phyloP scores from a whole-genome alignment of 1,140 invertebrate genomes.

The Ooceraea biroi region DNA sequence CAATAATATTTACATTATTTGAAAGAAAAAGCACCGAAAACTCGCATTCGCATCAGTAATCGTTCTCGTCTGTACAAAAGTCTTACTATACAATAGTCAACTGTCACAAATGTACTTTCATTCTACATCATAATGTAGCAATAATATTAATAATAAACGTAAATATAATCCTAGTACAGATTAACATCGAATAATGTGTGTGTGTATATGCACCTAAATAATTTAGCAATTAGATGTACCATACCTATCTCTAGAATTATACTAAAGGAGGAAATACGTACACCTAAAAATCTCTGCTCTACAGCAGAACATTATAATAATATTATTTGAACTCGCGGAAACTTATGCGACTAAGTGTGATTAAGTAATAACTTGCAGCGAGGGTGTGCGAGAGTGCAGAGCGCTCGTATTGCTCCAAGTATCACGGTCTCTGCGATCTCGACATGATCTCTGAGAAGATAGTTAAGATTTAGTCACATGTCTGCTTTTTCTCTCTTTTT shows the following conservation, averaged over 20 bases:
- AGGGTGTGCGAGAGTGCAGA: slow-evolving; percentile 23
- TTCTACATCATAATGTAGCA: slow-evolving; percentile 51
- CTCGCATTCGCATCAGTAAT: slow-evolving; percentile 49
- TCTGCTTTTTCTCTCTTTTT: too few species aligned
- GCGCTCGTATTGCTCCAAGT: not conserved
- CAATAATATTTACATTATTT: slow-evolving; percentile 64
- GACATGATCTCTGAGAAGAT: not conserved
- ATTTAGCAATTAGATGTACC: slow-evolving; percentile 54
- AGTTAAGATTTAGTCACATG: not conserved
- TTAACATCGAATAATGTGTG: slow-evolving; percentile 44
- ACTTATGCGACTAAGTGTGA: slow-evolving; percentile 1
- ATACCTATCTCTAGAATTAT: slow-evolving; percentile 54
- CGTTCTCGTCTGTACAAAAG: slow-evolving; percentile 68
- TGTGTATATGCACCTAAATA: slow-evolving; percentile 6
- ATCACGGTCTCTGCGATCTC: not conserved
- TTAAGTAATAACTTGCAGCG: slow-evolving; percentile 28
- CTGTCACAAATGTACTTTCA: slow-evolving; percentile 69
- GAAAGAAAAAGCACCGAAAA: slow-evolving; percentile 51
- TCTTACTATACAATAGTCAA: slow-evolving; percentile 64
- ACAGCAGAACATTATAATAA: slow-evolving; percentile 24
- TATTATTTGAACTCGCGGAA: slow-evolving; percentile 20
- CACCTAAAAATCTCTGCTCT: slow-evolving; percentile 40
- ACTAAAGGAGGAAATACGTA: slow-evolving; percentile 54
- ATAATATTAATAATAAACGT: slow-evolving; percentile 56
- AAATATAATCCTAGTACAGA: slow-evolving; percentile 51